A percentile compares a stretch with the other conserved stretches of the same genome.
Evolutionary conservation across 2,888 invertebrate genomes (phyloP).

Genomic region (Zele albiditarsus): DNA sequence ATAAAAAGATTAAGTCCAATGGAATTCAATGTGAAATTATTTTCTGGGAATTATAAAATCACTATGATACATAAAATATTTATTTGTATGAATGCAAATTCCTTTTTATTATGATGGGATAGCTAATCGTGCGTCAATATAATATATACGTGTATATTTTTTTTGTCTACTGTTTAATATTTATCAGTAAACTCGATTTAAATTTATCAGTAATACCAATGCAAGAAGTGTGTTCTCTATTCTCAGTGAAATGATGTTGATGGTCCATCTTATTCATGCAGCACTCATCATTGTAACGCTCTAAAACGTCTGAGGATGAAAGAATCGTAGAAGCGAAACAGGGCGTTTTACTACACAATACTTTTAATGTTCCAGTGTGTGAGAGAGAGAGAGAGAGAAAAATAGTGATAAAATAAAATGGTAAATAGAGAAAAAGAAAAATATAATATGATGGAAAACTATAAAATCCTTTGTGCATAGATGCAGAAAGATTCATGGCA

Average conservation of each 20-base stretch:
- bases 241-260: constrained; percentile 5
- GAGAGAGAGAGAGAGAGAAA: constrained; percentile 39
- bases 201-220: not conserved
- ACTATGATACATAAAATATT: not conserved
- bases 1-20: not conserved
- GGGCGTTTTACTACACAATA: constrained; percentile 32
- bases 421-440: constrained; percentile 27
- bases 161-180: not conserved
- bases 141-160: not conserved
- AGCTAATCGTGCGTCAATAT: not conserved
- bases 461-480: constrained; percentile 34
- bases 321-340: constrained; percentile 47
- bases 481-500: constrained; percentile 29
- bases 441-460: constrained; percentile 21
- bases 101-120: not conserved
- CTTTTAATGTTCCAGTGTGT: constrained; percentile 35
- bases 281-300: constrained; percentile 63
- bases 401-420: constrained; percentile 32
- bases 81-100: not conserved
- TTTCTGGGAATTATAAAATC: not conserved
- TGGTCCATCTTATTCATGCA: constrained; percentile 28
- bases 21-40: not conserved
- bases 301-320: constrained; percentile 59
- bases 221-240: constrained; percentile 20
- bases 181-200: not conserved